Base-by-base conservation (phyloP, 1,140 invertebrate genomes). In the Drosophila mojavensis region DNA sequence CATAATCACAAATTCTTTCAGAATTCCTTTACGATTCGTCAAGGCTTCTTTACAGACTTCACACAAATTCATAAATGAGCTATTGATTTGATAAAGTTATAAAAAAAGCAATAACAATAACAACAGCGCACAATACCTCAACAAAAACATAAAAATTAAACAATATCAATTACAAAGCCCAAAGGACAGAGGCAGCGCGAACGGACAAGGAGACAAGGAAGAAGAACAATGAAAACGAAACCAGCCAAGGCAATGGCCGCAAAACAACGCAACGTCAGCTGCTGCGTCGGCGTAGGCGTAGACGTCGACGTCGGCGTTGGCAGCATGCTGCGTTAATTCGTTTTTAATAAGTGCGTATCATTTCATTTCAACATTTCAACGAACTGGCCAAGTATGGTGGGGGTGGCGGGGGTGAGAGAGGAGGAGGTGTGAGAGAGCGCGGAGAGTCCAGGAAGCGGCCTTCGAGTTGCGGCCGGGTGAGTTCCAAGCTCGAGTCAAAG, bases 291-390 rank as follows among this genome's bases (percentile, higher is more conserved):
- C 59, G n/a, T 11, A 17, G 41, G 13, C 50, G 65, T 53, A 10
- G 51, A 33, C 47, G 43, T 26, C 6, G 58, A 13, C 63, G 20
- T 24, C 20, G 1, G 20, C 20, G 20, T 24, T 71, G 78, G 81
- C 77, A 85, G 84, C 83, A 83, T 78, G 84, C 84, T 83, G 83
- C 67, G 83, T 84, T 89, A 89, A 89, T 89, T 89, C 85, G 85
- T 89, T 89, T 89, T 89, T 89, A 89, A 89, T 89, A 89, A 89
- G 84, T 89, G 84, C 78, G 84, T 89, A 89, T 89, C 84, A 89
- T 89, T 89, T 89, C 81, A 89, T 89, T 89, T 89, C 84, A 89
- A 89, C 84, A 81, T 78, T 88, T 88, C 84, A 88, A 88, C 84
- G 70, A 71, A 88, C 75, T 59, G 51, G 50, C 20, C 58, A 20